Percentiles rank a stretch among this genome's conserved stretches.
Conservation (phyloP, 2,888 invertebrate species). For the Herminia tarsipennalis region DNA sequence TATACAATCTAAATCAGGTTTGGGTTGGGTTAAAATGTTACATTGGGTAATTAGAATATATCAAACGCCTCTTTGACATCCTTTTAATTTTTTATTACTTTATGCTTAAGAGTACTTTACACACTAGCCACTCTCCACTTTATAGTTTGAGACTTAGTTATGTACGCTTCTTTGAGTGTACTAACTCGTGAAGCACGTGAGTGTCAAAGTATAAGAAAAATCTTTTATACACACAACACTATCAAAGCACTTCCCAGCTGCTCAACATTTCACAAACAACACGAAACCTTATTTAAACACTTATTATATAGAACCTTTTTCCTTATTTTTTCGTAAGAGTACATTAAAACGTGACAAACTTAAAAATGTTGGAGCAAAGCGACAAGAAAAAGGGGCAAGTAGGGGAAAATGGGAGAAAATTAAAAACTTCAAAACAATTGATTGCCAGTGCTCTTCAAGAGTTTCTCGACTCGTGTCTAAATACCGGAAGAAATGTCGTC, state of each 20-base stretch:
- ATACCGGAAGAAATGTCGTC: slow-evolving; percentile 21
- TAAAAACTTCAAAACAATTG: slow-evolving; percentile 47
- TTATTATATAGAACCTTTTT: slow-evolving; percentile 22
- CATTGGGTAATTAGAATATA: too few relatives aligned
- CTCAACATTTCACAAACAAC: neutral
- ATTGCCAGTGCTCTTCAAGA: slow-evolving; percentile 28
- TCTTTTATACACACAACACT: neutral
- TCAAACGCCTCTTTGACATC: too few relatives aligned
- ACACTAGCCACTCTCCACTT: too few relatives aligned
- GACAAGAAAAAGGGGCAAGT: slow-evolving; percentile 8
- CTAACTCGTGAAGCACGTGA: too few relatives aligned
- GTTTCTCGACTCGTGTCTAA: slow-evolving; percentile 26
- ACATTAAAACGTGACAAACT: slow-evolving; percentile 47
- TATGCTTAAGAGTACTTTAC: too few relatives aligned
- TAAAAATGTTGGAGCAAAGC: slow-evolving; percentile 25
- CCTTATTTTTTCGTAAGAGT: slow-evolving; percentile 28
- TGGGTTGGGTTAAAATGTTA: too few relatives aligned
- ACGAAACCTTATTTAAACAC: slow-evolving; percentile 37
- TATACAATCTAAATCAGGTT: too few relatives aligned
- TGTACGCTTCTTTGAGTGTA: too few relatives aligned
- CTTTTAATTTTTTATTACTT: too few relatives aligned
- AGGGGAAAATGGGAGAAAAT: slow-evolving; percentile 30
- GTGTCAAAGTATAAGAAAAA: too few relatives aligned
- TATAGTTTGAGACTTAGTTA: too few relatives aligned
- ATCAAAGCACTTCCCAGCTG: neutral